Evolutionary conservation across 2,797 vertebrate species (phyloP).

Genomic region (Borostomias antarcticus): DNA sequence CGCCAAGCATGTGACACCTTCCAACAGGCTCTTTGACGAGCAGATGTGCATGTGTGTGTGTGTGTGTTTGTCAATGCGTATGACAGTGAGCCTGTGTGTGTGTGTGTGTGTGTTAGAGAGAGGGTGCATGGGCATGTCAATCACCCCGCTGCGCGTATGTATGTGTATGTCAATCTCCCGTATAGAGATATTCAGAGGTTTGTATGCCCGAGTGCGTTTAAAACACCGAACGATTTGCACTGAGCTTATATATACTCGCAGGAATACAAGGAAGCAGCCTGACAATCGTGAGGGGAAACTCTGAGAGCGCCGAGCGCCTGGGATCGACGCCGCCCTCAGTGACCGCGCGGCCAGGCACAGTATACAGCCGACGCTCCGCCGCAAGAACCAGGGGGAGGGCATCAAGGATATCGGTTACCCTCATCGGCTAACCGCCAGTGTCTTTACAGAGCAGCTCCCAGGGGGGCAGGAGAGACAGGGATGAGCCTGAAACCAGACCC

Average conservation of each 20-base stretch:
- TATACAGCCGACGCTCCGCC: not conserved
- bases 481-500: slow-evolving; percentile 51
- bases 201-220: too few relatives aligned
- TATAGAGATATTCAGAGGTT: too few relatives aligned
- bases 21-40: slow-evolving; percentile 67
- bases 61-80: slow-evolving; percentile 13
- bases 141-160: not conserved
- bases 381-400: slow-evolving; percentile 5
- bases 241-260: too few relatives aligned
- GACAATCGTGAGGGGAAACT: too few relatives aligned
- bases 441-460: slow-evolving; percentile 43
- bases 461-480: slow-evolving; percentile 24
- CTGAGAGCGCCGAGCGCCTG: too few relatives aligned
- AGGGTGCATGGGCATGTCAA: not conserved
- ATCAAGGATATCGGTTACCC: slow-evolving; percentile 22
- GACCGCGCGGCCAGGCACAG: too few relatives aligned
- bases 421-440: slow-evolving; percentile 33
- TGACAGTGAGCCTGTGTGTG: not conserved
- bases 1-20: slow-evolving; percentile 72
- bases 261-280: too few relatives aligned
- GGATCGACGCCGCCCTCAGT: not conserved
- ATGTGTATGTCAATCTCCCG: slow-evolving; percentile 44
- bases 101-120: not conserved
- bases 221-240: too few relatives aligned
- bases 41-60: slow-evolving; percentile 67